A percentile compares a stretch with the other conserved stretches of the same genome.
phyloP scores from a whole-genome alignment of 2,113 vertebrate species.

The Macquaria australasica region DNA sequence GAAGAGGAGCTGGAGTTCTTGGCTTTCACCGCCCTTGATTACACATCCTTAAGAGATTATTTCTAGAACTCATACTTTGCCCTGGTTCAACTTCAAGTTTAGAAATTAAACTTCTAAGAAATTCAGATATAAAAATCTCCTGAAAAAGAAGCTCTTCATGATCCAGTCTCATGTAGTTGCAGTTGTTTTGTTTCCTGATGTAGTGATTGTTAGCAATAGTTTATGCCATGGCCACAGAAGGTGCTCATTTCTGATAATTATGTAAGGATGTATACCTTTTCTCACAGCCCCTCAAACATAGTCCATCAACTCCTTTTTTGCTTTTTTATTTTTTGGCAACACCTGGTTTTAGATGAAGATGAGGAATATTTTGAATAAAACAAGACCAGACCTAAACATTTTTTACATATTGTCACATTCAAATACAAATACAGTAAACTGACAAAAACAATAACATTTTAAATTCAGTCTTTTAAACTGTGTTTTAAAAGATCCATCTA shows the following conservation, averaged over 20 bases:
- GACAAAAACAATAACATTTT: neutral
- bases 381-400: neutral
- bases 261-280: neutral
- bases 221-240: neutral
- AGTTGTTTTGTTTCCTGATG: neutral
- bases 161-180: neutral
- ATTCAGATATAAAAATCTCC: neutral
- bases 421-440: neutral
- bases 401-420: neutral
- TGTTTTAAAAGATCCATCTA: neutral
- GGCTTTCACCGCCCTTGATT: slow-evolving; percentile 37
- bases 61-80: neutral
- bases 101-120: neutral
- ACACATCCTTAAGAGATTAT: slow-evolving; percentile 20
- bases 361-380: neutral
- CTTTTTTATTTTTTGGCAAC: neutral
- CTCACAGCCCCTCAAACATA: neutral
- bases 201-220: neutral
- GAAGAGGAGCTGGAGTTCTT: slow-evolving; percentile 44
- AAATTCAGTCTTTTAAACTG: neutral
- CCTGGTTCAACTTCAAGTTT: neutral
- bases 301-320: neutral
- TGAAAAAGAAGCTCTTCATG: neutral
- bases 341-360: neutral
- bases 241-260: neutral